Evolutionary conservation across 2,888 invertebrate genomes (phyloP).

Genomic region (Trimorus sp.): DNA sequence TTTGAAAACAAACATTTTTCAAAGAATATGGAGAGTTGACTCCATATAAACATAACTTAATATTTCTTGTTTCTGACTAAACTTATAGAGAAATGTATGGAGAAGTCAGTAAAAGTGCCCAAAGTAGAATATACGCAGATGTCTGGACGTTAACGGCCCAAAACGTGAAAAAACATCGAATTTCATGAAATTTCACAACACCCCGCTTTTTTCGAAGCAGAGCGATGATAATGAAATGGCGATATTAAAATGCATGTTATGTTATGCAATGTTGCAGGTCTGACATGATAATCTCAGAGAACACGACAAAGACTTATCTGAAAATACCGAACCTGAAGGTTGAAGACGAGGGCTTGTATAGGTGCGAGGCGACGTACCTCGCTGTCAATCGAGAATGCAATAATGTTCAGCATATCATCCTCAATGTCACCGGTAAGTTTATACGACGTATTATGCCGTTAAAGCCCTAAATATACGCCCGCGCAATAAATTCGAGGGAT

Average conservation of each 20-base stretch:
- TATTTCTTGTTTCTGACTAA: too few relatives aligned
- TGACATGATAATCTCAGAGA: constrained; percentile 86
- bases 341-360: constrained; percentile 90
- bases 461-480: constrained; percentile 46
- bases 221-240: neutral
- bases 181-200: too few relatives aligned
- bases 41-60: too few relatives aligned
- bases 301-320: constrained; percentile 86
- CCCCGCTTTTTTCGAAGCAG: too few relatives aligned
- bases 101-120: too few relatives aligned
- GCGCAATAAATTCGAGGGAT: constrained; percentile 42
- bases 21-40: too few relatives aligned
- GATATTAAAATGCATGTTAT: constrained; percentile 17
- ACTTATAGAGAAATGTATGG: too few relatives aligned
- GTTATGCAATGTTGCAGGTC: constrained; percentile 83
- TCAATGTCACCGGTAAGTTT: constrained; percentile 90
- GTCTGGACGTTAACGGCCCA: too few relatives aligned
- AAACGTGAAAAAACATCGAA: too few relatives aligned
- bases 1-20: too few relatives aligned
- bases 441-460: constrained; percentile 47
- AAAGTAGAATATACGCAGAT: too few relatives aligned
- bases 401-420: constrained; percentile 90
- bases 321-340: constrained; percentile 87
- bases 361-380: constrained; percentile 91
- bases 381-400: constrained; percentile 90